Conservation (phyloP, 2,797 vertebrate species). For the Siniperca undulata region DNA sequence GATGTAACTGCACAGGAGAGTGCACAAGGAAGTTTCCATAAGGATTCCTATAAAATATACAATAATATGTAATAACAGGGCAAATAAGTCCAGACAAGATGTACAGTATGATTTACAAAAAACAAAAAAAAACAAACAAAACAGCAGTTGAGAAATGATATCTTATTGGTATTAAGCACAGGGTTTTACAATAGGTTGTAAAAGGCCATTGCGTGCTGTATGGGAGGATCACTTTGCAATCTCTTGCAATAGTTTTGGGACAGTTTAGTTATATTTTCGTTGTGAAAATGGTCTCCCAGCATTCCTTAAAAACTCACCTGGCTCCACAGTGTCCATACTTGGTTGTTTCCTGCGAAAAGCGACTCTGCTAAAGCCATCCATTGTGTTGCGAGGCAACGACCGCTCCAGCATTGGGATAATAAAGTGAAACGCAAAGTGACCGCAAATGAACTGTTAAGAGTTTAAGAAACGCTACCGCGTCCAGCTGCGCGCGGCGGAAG, state of each 20-base stretch:
- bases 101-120: background rate
- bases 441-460: accelerated
- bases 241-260: too few species aligned
- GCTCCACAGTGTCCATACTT: constrained; percentile 36
- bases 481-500: background rate
- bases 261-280: background rate
- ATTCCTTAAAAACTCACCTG: constrained; percentile 62
- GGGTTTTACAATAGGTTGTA: background rate
- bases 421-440: background rate
- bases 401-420: constrained; percentile 70
- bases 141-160: background rate
- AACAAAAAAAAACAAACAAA: background rate
- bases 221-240: background rate
- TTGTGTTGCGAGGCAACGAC: constrained; percentile 12
- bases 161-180: background rate
- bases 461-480: background rate
- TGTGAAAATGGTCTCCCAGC: background rate
- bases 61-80: background rate
- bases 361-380: constrained; percentile 82
- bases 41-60: background rate
- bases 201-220: too few species aligned
- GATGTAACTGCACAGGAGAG: background rate
- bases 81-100: background rate
- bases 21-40: background rate
- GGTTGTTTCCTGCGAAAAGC: constrained; percentile 82